Evolutionary conservation across 2,888 invertebrate species (phyloP), one percentile per base, ranked within the genome.

Genomic region (Scrobipalpa costella): DNA sequence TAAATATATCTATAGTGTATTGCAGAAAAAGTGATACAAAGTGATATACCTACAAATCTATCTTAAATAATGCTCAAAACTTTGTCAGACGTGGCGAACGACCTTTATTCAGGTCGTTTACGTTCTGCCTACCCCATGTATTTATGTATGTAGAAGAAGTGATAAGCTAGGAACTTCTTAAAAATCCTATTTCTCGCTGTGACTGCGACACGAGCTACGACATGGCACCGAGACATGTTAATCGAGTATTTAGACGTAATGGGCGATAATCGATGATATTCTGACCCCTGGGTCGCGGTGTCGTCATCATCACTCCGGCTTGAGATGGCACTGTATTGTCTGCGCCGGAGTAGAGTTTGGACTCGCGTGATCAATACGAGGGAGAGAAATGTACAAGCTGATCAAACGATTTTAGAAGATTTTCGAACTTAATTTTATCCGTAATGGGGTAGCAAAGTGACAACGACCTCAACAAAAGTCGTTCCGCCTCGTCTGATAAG

Each of bases 331-430:
- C 13, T 21, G 52, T 21, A 55, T n/a, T 55, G 55, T 55, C 55
- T 55, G 27, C n/a, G 1, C 55, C n/a, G 27, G n/a, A 7, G 33
- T 21, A n/a, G 13, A 21, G 13, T 27, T 52, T 52, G 55, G 55
- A 55, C 55, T 55, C 52, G 55, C 55, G 55, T 55, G 55, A 55
- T 55, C 21, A 27, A 55, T 33, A 55, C 27, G 7, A 9, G 55
- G 13, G 33, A 1, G 1, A 13, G 33, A 33, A 5, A 33, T 50
- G 50, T 8, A 11, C 11, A 9, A 50, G 21, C 6, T 2, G 6
- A 15, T n/a, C n/a, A n/a, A n/a, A n/a, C n/a, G n/a, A 47, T 40
- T 40, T 34, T 34, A 7, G 34, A 34, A 7, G 7, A 3, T 7
- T 34, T 34, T 34, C 34, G n/a, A n/a, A n/a, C n/a, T n/a, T n/a